phyloP scores from a whole-genome alignment of 2,113 vertebrate genomes.

The Labrus mixtus region DNA sequence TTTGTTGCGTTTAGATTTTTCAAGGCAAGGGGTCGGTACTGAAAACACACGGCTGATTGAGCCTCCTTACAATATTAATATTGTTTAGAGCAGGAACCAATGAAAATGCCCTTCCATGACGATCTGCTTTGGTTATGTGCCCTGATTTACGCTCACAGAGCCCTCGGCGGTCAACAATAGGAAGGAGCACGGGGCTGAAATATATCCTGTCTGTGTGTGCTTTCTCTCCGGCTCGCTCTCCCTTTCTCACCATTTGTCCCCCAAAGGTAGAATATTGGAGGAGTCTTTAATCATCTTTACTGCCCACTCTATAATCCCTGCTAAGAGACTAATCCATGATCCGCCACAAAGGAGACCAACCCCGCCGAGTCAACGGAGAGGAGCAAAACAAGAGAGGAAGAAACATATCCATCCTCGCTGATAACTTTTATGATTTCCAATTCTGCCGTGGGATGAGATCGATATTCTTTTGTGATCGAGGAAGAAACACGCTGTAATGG shows the following conservation, averaged over 20 bases:
- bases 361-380: constrained; percentile 28
- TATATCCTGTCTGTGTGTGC: constrained; percentile 35
- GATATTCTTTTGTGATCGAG: constrained; percentile 12
- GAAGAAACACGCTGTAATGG: constrained; percentile 8
- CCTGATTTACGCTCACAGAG: constrained; percentile 36
- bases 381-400: constrained; percentile 16
- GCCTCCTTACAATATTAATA: background rate
- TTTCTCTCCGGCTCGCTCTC: constrained; percentile 31
- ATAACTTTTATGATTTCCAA: constrained; percentile 21
- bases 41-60: background rate
- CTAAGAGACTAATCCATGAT: constrained; percentile 75
- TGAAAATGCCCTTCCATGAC: background rate
- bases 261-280: constrained; percentile 65
- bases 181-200: constrained; percentile 39
- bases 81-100: background rate
- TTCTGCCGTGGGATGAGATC: constrained; percentile 1
- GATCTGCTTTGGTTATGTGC: constrained; percentile 11
- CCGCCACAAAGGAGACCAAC: constrained; percentile 58
- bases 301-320: constrained; percentile 76
- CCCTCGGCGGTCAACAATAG: constrained; percentile 34
- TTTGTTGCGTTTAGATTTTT: too few species aligned
- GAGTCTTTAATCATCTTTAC: constrained; percentile 80
- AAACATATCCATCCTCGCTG: background rate
- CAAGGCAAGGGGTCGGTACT: too few species aligned
- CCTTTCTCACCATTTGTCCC: constrained; percentile 53